Conservation (phyloP, 2,113 vertebrate genomes). For the Chitala chitala region DNA sequence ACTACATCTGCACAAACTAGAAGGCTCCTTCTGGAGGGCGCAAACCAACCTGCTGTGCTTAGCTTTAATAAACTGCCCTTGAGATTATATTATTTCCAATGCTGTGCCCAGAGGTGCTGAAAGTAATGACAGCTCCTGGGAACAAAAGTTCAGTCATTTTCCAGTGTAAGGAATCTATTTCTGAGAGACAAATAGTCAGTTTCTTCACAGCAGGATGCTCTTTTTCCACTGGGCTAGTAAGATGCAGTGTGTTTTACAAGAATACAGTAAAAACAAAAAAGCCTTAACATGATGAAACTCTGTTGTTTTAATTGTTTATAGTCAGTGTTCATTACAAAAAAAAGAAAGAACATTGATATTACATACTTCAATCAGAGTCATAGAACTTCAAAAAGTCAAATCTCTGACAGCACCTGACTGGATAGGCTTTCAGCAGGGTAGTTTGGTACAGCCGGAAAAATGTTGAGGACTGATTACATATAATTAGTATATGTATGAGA, state of each 20-base stretch:
- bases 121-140: slow-evolving; percentile 48
- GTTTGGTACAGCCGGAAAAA: slow-evolving; percentile 13
- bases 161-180: slow-evolving; percentile 33
- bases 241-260: background rate
- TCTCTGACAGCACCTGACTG: background rate
- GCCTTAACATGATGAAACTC: background rate
- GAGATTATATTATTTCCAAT: slow-evolving; percentile 29
- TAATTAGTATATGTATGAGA: slow-evolving; percentile 36
- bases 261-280: background rate
- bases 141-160: slow-evolving; percentile 33
- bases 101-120: slow-evolving; percentile 47
- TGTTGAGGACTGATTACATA: slow-evolving; percentile 34
- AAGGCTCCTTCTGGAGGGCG: slow-evolving; percentile 21
- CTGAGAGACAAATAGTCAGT: slow-evolving; percentile 24
- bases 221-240: slow-evolving; percentile 9
- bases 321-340: background rate
- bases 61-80: slow-evolving; percentile 25
- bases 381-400: background rate
- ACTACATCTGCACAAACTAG: background rate
- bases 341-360: background rate
- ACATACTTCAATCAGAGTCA: background rate
- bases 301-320: background rate
- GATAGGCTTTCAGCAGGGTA: background rate
- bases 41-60: slow-evolving; percentile 5
- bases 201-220: slow-evolving; percentile 4